These are phyloP conservation scores for Pristiophorus japonicus DNA, from an alignment of 2,113 vertebrate genomes.

Conservation along the genomic window DNA sequence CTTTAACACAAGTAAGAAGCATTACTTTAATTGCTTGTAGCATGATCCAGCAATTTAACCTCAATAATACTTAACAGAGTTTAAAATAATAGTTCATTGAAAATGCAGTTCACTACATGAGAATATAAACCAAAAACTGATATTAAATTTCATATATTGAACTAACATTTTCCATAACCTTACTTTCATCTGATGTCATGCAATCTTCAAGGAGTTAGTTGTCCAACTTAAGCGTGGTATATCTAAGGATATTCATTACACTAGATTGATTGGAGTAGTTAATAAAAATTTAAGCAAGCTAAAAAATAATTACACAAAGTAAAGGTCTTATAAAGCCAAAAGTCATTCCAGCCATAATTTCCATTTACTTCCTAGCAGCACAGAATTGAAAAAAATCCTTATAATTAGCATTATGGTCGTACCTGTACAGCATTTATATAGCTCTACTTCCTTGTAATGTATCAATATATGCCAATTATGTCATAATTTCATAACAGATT, in stretches of 20 bases:
- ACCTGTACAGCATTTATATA: not conserved
- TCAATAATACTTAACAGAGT: slow-evolving; percentile 8
- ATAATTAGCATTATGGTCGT: not conserved
- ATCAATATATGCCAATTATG: not conserved
- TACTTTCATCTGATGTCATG: not conserved
- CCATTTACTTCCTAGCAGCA: slow-evolving; percentile 5
- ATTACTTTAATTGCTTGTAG: not conserved
- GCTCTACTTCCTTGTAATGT: not conserved
- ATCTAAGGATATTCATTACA: not conserved
- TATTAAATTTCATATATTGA: not conserved
- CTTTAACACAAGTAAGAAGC: not conserved
- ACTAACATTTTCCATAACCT: not conserved
- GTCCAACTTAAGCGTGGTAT: not conserved
- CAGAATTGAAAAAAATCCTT: not conserved
- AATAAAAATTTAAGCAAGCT: slow-evolving; percentile 9
- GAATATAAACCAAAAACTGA: not conserved
- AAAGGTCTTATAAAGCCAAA: not conserved
- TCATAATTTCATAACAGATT: not conserved
- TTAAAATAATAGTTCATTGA: not conserved
- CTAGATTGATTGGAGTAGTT: not conserved
- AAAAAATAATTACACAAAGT: not conserved
- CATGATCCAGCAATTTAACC: not conserved
- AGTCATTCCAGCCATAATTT: not conserved
- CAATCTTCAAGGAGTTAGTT: not conserved
- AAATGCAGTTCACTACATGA: not conserved